These are phyloP conservation scores for Crotalus tigris DNA, from an alignment of 2,113 vertebrate species.

Conservation along the genomic window DNA sequence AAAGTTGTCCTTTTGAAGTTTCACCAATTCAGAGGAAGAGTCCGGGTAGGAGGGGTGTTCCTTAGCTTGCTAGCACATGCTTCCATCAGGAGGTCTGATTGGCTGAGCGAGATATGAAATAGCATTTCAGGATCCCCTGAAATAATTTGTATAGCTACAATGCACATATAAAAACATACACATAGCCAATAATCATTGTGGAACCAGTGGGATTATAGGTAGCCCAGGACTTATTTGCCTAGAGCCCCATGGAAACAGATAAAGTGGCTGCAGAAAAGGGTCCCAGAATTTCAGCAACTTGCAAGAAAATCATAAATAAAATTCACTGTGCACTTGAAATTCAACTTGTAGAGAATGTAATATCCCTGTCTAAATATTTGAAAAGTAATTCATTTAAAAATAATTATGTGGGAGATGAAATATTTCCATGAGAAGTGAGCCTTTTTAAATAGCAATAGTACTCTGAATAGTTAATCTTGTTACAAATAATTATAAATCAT, in stretches of 20 bases:
- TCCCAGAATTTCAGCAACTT: not conserved
- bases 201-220: not conserved
- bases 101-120: not conserved
- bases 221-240: not conserved
- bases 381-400: constrained; percentile 56
- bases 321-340: not conserved
- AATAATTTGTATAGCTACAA: not conserved
- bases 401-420: constrained; percentile 38
- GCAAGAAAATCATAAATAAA: not conserved
- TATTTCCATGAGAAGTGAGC: constrained; percentile 44
- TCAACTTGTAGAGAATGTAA: not conserved
- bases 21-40: not conserved
- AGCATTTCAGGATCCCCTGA: not conserved
- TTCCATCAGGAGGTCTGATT: not conserved
- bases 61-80: not conserved
- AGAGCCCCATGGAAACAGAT: not conserved
- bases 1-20: not conserved
- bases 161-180: not conserved
- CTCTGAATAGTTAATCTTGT: constrained; percentile 45
- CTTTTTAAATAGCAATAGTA: constrained; percentile 38
- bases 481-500: constrained; percentile 56
- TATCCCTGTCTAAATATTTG: constrained; percentile 11
- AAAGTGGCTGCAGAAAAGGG: not conserved
- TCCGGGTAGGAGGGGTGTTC: not conserved
- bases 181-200: not conserved